Evolutionary conservation across 2,888 invertebrate genomes (phyloP).

Genomic region (Cerastoderma edule): DNA sequence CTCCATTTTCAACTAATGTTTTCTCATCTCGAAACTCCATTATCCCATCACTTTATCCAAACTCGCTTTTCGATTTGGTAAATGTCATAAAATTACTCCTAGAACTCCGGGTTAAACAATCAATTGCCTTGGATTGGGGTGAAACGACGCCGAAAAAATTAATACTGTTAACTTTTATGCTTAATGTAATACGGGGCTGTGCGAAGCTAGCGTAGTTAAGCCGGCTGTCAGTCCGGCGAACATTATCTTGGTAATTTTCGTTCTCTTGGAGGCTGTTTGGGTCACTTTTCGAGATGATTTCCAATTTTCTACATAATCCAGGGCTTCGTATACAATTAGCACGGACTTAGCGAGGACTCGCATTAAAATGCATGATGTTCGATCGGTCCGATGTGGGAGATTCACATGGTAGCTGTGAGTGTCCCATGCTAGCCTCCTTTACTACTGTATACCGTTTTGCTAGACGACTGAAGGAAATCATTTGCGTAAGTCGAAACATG

Average conservation of each 20-base stretch:
- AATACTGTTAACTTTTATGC: constrained; percentile 64
- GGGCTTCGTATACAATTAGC: constrained; percentile 61
- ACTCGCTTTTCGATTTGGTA: too few species aligned
- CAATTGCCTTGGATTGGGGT: constrained; percentile 53
- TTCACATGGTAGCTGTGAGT: not conserved
- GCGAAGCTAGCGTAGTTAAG: constrained; percentile 50
- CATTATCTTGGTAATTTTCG: constrained; percentile 47
- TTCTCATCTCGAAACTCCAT: too few species aligned
- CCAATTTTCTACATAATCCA: constrained; percentile 44
- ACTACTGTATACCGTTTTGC: too few species aligned
- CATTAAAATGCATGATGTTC: constrained; percentile 64
- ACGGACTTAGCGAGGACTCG: constrained; percentile 39
- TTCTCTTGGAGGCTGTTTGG: constrained; percentile 40
- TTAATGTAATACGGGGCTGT: constrained; percentile 56
- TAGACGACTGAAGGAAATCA: too few species aligned
- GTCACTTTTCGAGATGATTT: constrained; percentile 64
- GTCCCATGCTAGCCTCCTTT: too few species aligned
- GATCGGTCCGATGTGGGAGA: constrained; percentile 27
- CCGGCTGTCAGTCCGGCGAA: constrained; percentile 30
- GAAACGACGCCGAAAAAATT: constrained; percentile 65
- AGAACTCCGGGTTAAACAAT: constrained; percentile 44
- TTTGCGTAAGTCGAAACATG: too few species aligned
- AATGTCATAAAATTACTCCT: too few species aligned
- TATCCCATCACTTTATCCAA: too few species aligned
- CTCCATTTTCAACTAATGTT: too few species aligned